Percentiles rank a stretch among this genome's conserved stretches.
These are phyloP conservation scores for Hypomecis atomaria DNA, from an alignment of 2,888 invertebrate genomes.

Conservation along the genomic window DNA sequence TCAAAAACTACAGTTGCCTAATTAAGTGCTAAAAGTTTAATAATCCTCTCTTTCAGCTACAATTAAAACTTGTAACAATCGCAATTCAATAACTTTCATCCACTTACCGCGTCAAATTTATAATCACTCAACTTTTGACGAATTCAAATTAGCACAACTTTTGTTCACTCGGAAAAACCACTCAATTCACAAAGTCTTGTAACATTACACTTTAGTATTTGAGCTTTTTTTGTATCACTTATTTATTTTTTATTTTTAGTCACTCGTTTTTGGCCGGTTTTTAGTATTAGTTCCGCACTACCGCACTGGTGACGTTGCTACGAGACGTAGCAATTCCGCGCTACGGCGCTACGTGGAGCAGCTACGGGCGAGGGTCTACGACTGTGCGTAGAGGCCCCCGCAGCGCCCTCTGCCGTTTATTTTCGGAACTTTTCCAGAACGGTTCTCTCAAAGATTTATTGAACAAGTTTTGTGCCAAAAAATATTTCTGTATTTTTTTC, in stretches of 20 bases:
- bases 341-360: constrained; percentile 47
- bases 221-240: constrained; percentile 19
- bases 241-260: constrained; percentile 3
- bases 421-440: constrained; percentile 47
- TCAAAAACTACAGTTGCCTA: background rate
- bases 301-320: constrained; percentile 17
- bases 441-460: constrained; percentile 47
- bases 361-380: constrained; percentile 51
- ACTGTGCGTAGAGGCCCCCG: constrained; percentile 50
- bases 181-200: constrained; percentile 28
- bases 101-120: constrained; percentile 36
- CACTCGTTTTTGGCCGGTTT: constrained; percentile 1
- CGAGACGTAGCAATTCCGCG: constrained; percentile 18
- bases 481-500: constrained; percentile 38
- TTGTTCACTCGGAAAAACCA: constrained; percentile 33
- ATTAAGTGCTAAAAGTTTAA: background rate
- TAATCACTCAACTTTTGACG: constrained; percentile 19
- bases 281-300: constrained; percentile 3
- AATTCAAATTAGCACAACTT: constrained; percentile 31
- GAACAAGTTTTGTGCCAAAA: constrained; percentile 45
- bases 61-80: constrained; percentile 1
- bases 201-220: constrained; percentile 35
- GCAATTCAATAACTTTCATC: constrained; percentile 20
- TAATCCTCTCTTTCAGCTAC: background rate
- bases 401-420: constrained; percentile 48